phyloP scores from a whole-genome alignment of 2,113 vertebrate genomes.

The Vireo altiloquus region DNA sequence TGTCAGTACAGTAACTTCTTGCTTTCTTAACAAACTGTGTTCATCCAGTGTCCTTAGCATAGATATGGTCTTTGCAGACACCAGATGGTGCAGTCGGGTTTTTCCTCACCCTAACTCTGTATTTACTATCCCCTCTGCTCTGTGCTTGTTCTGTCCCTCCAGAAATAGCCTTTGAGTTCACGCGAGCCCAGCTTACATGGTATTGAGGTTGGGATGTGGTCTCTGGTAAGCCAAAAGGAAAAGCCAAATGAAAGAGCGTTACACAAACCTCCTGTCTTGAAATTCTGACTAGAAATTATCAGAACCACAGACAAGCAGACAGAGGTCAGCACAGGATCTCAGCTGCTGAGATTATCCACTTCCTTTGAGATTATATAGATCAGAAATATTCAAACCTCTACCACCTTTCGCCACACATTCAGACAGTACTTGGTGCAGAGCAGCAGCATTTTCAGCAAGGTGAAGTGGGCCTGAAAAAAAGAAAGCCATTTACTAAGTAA shows the following conservation, averaged over 20 bases:
- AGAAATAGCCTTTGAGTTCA: background rate
- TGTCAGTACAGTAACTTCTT: background rate
- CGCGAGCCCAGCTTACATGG: rapidly evolving
- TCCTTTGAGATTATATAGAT: background rate
- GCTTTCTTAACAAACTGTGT: background rate
- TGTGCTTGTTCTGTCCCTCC: background rate
- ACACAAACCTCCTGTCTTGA: background rate
- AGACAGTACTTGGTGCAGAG: background rate
- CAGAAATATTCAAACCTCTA: background rate
- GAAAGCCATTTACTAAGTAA: background rate
- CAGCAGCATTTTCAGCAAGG: background rate
- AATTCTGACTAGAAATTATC: background rate
- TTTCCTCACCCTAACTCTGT: background rate
- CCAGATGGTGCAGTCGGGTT: background rate
- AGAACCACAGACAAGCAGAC: background rate
- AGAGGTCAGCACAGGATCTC: background rate
- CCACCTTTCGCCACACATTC: background rate
- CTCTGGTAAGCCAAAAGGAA: background rate
- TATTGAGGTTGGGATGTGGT: background rate
- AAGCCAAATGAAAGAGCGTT: background rate
- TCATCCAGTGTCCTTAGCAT: background rate
- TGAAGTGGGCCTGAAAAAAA: background rate
- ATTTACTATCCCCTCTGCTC: background rate
- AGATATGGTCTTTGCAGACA: background rate
- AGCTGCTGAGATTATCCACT: background rate